phyloP scores from a whole-genome alignment of 1,140 invertebrate genomes.

The Apis florea region DNA sequence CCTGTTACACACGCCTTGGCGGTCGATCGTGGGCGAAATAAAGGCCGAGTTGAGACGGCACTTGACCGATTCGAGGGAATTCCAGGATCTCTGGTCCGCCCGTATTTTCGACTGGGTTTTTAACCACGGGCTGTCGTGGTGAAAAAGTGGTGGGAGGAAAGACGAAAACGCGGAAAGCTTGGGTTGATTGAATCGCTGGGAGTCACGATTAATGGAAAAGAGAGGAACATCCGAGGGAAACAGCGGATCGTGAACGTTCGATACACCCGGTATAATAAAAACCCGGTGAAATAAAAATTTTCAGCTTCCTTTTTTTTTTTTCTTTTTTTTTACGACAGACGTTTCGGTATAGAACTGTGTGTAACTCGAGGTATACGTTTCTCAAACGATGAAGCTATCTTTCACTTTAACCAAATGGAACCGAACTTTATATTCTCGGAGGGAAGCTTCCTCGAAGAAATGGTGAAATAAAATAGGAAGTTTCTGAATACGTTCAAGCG shows the following conservation, averaged over 20 bases:
- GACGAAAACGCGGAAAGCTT: slow-evolving; percentile 17
- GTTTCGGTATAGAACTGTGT: not conserved
- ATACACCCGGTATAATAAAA: not conserved
- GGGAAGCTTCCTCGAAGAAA: not conserved
- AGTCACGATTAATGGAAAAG: slow-evolving; percentile 34
- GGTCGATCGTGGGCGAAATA: not conserved
- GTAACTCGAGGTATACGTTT: not conserved
- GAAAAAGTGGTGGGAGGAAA: slow-evolving; percentile 7
- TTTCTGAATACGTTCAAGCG: not conserved
- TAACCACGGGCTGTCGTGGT: not conserved
- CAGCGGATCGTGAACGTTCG: slow-evolving; percentile 4
- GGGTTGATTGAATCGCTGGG: slow-evolving; percentile 31
- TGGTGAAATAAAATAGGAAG: not conserved
- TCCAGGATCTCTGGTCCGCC: not conserved
- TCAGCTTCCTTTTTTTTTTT: too few species aligned
- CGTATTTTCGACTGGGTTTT: slow-evolving; percentile 2
- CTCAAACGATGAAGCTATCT: not conserved
- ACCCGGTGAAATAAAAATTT: slow-evolving; percentile 1
- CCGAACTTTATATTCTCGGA: not conserved
- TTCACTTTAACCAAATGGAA: not conserved
- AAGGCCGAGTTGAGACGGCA: slow-evolving; percentile 2
- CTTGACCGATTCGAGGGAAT: not conserved
- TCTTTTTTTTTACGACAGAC: not conserved
- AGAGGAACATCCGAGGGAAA: slow-evolving; percentile 15
- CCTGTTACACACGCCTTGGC: not conserved